Base-by-base conservation (phyloP, 2,797 vertebrate species). In the Benthosema pterotum region DNA sequence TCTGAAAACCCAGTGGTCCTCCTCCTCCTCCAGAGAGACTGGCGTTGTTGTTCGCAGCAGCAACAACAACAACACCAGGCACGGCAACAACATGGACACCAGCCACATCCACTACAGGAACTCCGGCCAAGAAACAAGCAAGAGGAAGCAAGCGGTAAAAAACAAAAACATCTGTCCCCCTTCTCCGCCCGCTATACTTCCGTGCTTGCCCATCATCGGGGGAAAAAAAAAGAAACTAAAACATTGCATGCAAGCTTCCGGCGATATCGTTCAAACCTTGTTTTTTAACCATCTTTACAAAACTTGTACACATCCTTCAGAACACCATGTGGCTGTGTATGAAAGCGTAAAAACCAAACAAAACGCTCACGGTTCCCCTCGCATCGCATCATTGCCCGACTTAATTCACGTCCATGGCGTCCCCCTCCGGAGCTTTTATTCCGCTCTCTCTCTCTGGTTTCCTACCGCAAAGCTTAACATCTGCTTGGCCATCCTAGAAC, bases 61-160 rank as follows among this genome's bases (percentile, higher is more conserved):
- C n/a, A n/a, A n/a, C n/a, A n/a, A n/a, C n/a, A n/a, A n/a, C 22
- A 60, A 52, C 52, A 71, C 51, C 63, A 79, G 79, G 63, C 88
- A 81, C 52, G 72, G 75, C 79, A 87, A 75, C 72, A 18, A 75
- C 72, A 18, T 57, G 53, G 91, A 93, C 82, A 87, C 63, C 85
- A 89, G 88, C 84, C 85, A 89, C 82, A 78, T 83, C 83, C 89
- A 91, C 84, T 79, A 87, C 88, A 83, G 87, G 86, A 86, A 47
- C 56, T 63, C 80, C 65, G 61, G 67, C 79, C 87, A 90, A 84
- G 92, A 93, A 75, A 64, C 87, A 57, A 65, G 84, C 79, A 92
- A 91, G 87, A 90, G 88, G 86, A 93, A 93, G 90, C 88, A 88
- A 88, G 92, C 88, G 92, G 93, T 94, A 94, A 92, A n/a, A n/a